A percentile compares a stretch with the other conserved stretches of the same genome.
Evolutionary conservation across 1,140 invertebrate species (phyloP).

Genomic region (Littorina saxatilis): DNA sequence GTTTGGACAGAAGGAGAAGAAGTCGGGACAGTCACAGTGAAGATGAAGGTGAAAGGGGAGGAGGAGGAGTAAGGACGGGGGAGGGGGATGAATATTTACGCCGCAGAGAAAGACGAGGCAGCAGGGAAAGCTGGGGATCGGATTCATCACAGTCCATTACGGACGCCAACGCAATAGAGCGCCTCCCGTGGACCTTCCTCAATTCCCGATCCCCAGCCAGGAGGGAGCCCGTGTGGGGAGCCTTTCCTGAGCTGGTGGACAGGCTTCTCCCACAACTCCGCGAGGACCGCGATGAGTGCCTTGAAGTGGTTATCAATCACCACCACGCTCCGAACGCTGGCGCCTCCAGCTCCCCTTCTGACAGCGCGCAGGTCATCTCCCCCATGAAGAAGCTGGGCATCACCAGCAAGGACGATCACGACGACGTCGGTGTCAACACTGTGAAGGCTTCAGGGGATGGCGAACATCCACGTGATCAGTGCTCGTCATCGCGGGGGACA

Average conservation of each 20-base stretch:
- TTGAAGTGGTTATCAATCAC: background rate
- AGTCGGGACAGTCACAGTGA: background rate
- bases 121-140: background rate
- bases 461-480: conserved; percentile 2
- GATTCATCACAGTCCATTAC: no score
- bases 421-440: conserved; percentile 13
- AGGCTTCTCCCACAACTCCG: background rate
- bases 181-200: conserved; percentile 24
- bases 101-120: background rate
- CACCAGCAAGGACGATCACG: background rate
- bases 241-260: conserved; percentile 5
- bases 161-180: background rate
- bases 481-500: background rate
- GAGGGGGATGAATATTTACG: no score
- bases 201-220: conserved; percentile 9
- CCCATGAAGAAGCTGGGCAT: background rate
- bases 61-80: background rate
- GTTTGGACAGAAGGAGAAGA: background rate
- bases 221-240: conserved; percentile 32
- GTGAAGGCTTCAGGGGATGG: background rate
- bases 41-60: no score
- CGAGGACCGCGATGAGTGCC: conserved; percentile 14
- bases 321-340: background rate
- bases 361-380: background rate
- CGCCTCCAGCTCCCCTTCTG: background rate